Evolutionary conservation across 1,140 invertebrate species (phyloP).

Genomic region (Belonocnema kinseyi): DNA sequence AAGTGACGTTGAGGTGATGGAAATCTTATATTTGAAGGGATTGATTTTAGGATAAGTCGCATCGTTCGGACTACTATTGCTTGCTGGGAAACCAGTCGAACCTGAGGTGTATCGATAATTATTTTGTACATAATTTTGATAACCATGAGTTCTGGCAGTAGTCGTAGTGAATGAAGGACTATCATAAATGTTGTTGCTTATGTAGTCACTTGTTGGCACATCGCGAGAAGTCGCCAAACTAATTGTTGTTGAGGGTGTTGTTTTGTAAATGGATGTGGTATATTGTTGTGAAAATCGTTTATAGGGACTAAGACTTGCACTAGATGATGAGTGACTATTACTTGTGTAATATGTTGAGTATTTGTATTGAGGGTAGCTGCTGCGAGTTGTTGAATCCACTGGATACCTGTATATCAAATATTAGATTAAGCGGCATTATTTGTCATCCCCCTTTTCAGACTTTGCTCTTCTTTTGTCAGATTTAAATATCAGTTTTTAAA

Average conservation of each 20-base stretch:
- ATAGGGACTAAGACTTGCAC: slow-evolving; percentile 8
- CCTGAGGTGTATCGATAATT: slow-evolving; percentile 48
- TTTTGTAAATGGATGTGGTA: slow-evolving; percentile 42
- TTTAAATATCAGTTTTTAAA: too few species aligned
- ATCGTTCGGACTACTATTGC: slow-evolving; percentile 62
- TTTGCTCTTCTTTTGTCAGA: too few species aligned
- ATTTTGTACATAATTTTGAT: slow-evolving; percentile 59
- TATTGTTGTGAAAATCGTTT: slow-evolving; percentile 29
- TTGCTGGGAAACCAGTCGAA: slow-evolving; percentile 56
- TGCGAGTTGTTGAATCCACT: slow-evolving; percentile 69
- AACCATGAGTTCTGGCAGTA: slow-evolving; percentile 56
- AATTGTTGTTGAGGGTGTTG: slow-evolving; percentile 57
- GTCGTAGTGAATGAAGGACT: slow-evolving; percentile 50
- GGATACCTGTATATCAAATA: slow-evolving; percentile 63
- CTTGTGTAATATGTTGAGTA: slow-evolving; percentile 45
- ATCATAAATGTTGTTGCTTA: slow-evolving; percentile 48
- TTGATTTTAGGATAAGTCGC: slow-evolving; percentile 67
- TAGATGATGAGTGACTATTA: slow-evolving; percentile 41
- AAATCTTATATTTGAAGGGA: slow-evolving; percentile 68
- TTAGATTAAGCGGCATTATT: neutral
- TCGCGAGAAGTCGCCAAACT: slow-evolving; percentile 56
- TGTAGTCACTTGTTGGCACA: slow-evolving; percentile 38
- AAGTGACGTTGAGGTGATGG: slow-evolving; percentile 56
- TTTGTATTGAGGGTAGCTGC: slow-evolving; percentile 56
- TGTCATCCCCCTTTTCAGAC: neutral